These are phyloP conservation scores for Sylvia borin DNA, from an alignment of 2,797 vertebrate genomes.

Conservation along the genomic window DNA sequence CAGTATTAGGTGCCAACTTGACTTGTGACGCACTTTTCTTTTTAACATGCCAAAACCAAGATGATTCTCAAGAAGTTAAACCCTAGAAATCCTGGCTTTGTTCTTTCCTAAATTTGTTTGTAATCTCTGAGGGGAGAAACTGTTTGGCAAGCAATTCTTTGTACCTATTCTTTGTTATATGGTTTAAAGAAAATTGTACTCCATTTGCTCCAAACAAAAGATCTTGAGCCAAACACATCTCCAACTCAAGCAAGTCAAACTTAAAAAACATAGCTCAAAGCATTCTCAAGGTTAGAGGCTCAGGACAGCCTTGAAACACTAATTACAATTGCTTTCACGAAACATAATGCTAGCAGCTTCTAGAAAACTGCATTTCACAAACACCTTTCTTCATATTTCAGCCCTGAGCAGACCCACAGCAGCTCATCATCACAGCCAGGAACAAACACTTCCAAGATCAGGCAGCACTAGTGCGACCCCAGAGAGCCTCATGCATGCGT, in stretches of 20 bases:
- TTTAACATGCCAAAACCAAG: constrained; percentile 15
- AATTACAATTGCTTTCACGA: neutral
- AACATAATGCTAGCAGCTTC: neutral
- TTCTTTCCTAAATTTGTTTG: constrained; percentile 15
- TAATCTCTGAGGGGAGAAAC: constrained; percentile 5
- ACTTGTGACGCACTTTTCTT: constrained; percentile 35
- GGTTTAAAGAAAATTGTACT: constrained; percentile 16
- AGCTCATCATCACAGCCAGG: neutral
- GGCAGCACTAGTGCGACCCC: neutral
- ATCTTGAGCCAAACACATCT: constrained; percentile 13
- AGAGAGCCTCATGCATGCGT: neutral
- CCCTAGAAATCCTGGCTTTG: constrained; percentile 27
- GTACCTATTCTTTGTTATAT: constrained; percentile 4
- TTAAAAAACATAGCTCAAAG: neutral
- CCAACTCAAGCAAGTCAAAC: neutral
- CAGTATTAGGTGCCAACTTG: constrained; percentile 8
- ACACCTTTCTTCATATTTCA: neutral
- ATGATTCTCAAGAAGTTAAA: constrained; percentile 35
- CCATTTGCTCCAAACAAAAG: constrained; percentile 2
- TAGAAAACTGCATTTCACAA: neutral
- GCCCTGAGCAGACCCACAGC: neutral
- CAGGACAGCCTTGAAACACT: neutral
- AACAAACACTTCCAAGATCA: neutral
- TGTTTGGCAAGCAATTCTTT: constrained; percentile 3
- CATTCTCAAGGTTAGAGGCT: neutral